Evolutionary conservation across 2,797 vertebrate genomes (phyloP), one percentile per base, ranked within the genome.

Genomic region (Remorina albescens): DNA sequence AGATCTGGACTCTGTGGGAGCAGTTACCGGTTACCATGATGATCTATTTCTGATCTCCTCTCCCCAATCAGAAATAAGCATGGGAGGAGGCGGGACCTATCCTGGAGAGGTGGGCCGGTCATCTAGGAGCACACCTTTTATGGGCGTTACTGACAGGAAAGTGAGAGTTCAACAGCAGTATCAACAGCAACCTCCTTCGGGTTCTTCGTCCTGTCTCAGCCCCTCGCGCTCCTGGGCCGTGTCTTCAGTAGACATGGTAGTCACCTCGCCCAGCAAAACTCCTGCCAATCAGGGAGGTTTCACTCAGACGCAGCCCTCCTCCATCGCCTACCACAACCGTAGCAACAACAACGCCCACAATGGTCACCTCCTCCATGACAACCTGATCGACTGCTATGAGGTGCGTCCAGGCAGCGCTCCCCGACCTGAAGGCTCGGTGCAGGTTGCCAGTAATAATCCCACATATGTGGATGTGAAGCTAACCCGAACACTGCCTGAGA

Each of bases 301-400:
- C 21, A 18, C 80, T 53, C 87, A 83, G 0, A 39, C 79, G 4
- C 88, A 84, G 50, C 85, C 86, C 1, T 96, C 96, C 77, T 97
- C 96, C 90, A 96, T 99, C 67, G 97, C 98, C 88, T 98, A 97
- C 95, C 97, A 98, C 95, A 99, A 99, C 94, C 97, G 97, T 92
- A 99, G 97, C 94, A 99, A 99, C 95, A 99, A 99, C 95, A 99
- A 99, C 54, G 96, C 96, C 89, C 97, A 98, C 95, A 97, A 97
- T 16, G 96, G 97, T 69, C 96, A 97, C 86, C 91, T 96, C 83
- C 92, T 96, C 80, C 96, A 96, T 75, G 96, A 98, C 67, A 96
- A 96, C 90, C 96, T 96, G 89, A 95, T 94, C 25, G 89, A 93
- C 78, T 81, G 82, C 72, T 86, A 80, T 0, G 76, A 85, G 25